These are phyloP conservation scores for Toxonevra muliebris DNA, from an alignment of 2,888 invertebrate genomes.

Conservation along the genomic window DNA sequence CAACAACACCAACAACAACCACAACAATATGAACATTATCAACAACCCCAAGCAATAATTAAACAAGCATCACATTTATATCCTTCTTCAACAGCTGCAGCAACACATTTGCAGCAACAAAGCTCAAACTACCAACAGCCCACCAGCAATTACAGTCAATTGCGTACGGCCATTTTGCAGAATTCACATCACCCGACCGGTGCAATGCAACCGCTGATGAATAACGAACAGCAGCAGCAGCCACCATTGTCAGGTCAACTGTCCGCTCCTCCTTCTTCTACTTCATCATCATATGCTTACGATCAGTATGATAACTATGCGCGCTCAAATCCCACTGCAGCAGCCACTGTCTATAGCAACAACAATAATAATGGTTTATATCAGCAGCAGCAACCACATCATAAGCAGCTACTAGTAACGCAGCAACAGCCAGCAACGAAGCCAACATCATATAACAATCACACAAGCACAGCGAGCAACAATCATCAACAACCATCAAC, in stretches of 20 bases:
- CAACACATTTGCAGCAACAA: constrained; percentile 47
- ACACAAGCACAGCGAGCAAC: constrained; percentile 44
- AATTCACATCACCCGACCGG: constrained; percentile 64
- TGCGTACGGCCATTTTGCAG: constrained; percentile 62
- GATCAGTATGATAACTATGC: constrained; percentile 58
- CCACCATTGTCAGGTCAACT: constrained; percentile 32
- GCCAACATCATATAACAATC: constrained; percentile 41
- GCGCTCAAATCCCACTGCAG: constrained; percentile 33
- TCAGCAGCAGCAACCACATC: constrained; percentile 34
- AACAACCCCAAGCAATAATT: constrained; percentile 53
- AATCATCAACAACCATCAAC: constrained; percentile 32
- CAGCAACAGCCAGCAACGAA: constrained; percentile 33
- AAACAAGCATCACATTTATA: constrained; percentile 64
- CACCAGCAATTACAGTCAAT: constrained; percentile 59
- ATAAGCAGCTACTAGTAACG: constrained; percentile 37
- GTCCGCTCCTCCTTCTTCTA: constrained; percentile 26
- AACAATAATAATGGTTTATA: constrained; percentile 33
- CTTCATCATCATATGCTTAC: constrained; percentile 42
- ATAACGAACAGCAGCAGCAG: constrained; percentile 20
- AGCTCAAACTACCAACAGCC: constrained; percentile 56
- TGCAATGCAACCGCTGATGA: constrained; percentile 35
- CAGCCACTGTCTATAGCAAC: background rate
- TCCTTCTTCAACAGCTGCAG: constrained; percentile 51
- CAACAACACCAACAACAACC: constrained; percentile 44
- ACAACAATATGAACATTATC: constrained; percentile 46